phyloP scores from a whole-genome alignment of 30 jellyfish, hydroid and myxozoan species.

The Mastigias papua region DNA sequence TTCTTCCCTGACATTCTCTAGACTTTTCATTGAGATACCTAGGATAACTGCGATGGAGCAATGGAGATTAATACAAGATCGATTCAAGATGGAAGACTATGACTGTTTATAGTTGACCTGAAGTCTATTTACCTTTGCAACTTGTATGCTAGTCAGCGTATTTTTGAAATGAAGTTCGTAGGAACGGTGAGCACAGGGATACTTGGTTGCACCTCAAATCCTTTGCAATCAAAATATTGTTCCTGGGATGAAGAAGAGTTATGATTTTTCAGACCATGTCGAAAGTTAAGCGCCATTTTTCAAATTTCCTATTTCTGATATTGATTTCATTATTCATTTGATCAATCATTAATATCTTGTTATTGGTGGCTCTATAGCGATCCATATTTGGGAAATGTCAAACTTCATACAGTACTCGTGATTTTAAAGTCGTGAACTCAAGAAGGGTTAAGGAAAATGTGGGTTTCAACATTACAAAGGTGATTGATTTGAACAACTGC shows the following conservation, averaged over 20 bases:
- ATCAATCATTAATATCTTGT: too few relatives aligned
- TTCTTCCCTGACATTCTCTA: background rate
- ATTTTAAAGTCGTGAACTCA: constrained; percentile 31
- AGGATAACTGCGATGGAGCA: background rate
- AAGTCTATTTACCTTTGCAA: too few relatives aligned
- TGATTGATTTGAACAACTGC: constrained; percentile 67
- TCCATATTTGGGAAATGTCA: constrained; percentile 74
- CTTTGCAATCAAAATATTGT: too few relatives aligned
- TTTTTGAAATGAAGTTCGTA: too few relatives aligned
- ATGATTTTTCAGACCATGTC: too few relatives aligned
- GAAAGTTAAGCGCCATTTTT: too few relatives aligned
- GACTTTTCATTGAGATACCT: background rate
- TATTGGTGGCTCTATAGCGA: background rate
- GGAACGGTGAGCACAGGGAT: too few relatives aligned
- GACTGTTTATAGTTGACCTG: background rate
- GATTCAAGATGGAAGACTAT: background rate
- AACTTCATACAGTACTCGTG: constrained; percentile 65
- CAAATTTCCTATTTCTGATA: too few relatives aligned
- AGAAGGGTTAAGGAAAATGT: constrained; percentile 15
- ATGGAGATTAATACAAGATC: background rate
- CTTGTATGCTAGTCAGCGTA: too few relatives aligned
- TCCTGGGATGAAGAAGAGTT: too few relatives aligned
- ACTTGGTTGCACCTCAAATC: too few relatives aligned
- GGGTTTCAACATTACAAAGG: constrained; percentile 75
- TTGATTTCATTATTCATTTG: too few relatives aligned